Evolutionary conservation across 2,113 vertebrate genomes (phyloP), one percentile per base, ranked within the genome.

Genomic region (Plecotus auritus): DNA sequence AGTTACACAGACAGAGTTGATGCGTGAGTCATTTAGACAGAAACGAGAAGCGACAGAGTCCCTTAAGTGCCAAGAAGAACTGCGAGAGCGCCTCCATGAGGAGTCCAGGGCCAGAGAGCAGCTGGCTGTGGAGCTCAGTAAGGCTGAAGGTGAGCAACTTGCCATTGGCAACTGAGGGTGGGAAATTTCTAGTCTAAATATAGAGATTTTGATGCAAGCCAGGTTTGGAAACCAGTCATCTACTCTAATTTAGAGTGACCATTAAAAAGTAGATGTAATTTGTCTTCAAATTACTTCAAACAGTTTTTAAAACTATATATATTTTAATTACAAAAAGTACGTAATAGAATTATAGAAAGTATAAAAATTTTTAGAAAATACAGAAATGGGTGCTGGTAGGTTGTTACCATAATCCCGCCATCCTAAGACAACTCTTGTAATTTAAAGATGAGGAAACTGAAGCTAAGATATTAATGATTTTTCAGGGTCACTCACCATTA

Each of bases 1-100:
- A 97, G 93, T 99, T 93, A 99, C 99, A 73, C 99, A 99, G 98
- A 99, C 99, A 16, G 99, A 99, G 92, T 98, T 99, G 97, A 98
- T 99, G 98, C 98, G 98, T 83, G 99, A 99, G 96, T 99, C 99
- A 32, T 99, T 99, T 98, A 99, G 98, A 96, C 99, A 99, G 95
- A 99, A 99, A 17, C 98, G 99, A 96, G 99, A 99, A 98, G 99
- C 99, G 42, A 97, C 97, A 12, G 99, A 99, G 72, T 99, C 99
- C 80, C 95, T 99, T 35, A 98, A 97, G 96, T 99, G 98, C 97
- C 99, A 99, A 94, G 99, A 99, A 91, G 99, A 99, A 92, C 98
- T 99, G 45, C 99, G 99, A 97, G 99, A 99, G 93, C 98, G 98
- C 89, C 97, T 99, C 89, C 94, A 97, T 4, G 99, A 99, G 96